These are phyloP conservation scores for Machimus atricapillus DNA, from an alignment of 2,888 invertebrate species.

Conservation along the genomic window DNA sequence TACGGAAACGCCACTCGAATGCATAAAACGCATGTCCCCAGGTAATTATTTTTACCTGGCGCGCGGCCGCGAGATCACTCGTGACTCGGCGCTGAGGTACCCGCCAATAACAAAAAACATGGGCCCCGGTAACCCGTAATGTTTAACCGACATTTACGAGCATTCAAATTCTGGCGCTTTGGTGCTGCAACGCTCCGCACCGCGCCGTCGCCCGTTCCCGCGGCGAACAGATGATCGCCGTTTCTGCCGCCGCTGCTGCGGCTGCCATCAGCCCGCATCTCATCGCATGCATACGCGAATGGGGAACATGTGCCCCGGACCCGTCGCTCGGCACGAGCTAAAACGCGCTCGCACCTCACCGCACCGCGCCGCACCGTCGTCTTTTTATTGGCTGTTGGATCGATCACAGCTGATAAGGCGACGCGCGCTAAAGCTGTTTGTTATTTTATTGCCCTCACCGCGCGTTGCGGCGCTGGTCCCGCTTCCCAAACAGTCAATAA, in stretches of 20 bases:
- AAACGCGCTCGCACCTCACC: background rate
- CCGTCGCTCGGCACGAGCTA: conserved; percentile 30
- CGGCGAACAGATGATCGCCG: conserved; percentile 20
- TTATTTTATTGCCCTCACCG: conserved; percentile 34
- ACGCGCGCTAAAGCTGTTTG: conserved; percentile 6
- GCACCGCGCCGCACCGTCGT: background rate
- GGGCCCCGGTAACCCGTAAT: conserved; percentile 8
- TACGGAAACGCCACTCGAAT: conserved; percentile 19
- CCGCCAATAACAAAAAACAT: conserved; percentile 22
- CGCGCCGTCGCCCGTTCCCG: background rate
- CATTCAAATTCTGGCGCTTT: conserved; percentile 14
- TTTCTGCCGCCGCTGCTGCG: background rate
- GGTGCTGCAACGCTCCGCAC: background rate
- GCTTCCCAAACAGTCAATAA: background rate
- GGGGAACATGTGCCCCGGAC: background rate
- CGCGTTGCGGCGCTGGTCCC: background rate
- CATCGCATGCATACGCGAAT: background rate
- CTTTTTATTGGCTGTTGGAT: conserved; percentile 3
- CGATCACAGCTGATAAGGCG: conserved; percentile 34
- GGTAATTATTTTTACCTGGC: conserved; percentile 26
- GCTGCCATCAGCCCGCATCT: background rate
- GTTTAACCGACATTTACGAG: conserved; percentile 2
- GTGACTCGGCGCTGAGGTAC: conserved; percentile 4
- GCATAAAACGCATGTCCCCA: conserved; percentile 15
- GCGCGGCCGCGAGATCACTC: conserved; percentile 24